These are phyloP conservation scores for Copidosoma floridanum DNA, from an alignment of 1,140 invertebrate genomes.

Conservation along the genomic window DNA sequence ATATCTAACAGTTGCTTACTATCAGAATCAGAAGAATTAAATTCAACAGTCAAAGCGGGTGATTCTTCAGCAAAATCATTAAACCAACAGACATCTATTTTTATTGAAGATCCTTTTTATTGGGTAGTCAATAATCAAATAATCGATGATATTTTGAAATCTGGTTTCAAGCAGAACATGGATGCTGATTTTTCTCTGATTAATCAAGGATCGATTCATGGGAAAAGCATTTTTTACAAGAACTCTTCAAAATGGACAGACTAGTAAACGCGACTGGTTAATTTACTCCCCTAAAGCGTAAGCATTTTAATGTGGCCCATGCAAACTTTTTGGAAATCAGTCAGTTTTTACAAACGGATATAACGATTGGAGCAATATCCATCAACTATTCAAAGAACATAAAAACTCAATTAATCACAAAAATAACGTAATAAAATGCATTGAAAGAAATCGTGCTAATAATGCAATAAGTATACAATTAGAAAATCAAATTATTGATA, in stretches of 20 bases:
- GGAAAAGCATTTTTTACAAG: conserved; percentile 23
- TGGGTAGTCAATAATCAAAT: background rate
- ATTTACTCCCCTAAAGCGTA: conserved; percentile 22
- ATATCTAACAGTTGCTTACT: too few relatives aligned
- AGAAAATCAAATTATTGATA: conserved; percentile 18
- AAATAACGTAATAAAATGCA: conserved; percentile 1
- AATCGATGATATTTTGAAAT: background rate
- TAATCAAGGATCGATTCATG: conserved; percentile 11
- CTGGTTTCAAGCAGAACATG: conserved; percentile 19
- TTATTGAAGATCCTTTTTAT: background rate
- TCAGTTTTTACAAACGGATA: background rate
- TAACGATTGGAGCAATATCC: background rate
- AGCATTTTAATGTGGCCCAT: conserved; percentile 1
- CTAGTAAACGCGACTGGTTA: conserved; percentile 15
- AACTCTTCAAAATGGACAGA: conserved; percentile 24
- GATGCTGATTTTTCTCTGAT: conserved; percentile 15
- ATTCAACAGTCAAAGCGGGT: too few relatives aligned
- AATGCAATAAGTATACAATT: conserved; percentile 10
- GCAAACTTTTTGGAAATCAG: background rate
- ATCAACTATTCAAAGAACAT: background rate
- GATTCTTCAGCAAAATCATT: too few relatives aligned
- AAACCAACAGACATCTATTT: too few relatives aligned
- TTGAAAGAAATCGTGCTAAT: conserved; percentile 1
- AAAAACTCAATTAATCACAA: too few relatives aligned
- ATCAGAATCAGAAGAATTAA: too few relatives aligned